Evolutionary conservation across 2,797 vertebrate genomes (phyloP), one percentile per base, ranked within the genome.

Genomic region (Molossus alvarezi): DNA sequence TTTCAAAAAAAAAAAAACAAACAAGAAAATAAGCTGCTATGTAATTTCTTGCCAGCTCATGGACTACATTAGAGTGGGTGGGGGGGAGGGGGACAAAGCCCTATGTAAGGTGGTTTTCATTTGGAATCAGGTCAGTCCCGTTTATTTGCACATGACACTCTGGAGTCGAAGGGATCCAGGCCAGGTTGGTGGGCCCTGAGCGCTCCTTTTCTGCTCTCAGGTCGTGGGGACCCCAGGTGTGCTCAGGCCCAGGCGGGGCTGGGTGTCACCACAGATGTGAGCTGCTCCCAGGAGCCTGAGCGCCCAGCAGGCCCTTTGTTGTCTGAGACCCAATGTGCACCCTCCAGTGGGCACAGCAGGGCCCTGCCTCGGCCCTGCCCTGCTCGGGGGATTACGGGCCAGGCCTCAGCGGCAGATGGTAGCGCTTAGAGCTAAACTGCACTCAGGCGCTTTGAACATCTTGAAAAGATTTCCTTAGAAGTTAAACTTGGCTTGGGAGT

Each of bases 391-490:
- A 98, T 96, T 97, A 96, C 14, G 17, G 96, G 87, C 14, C 11
- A 33, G 76, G 60, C 58, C 88, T 69, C 81, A 3, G 91, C 85
- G 90, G 97, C 98, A 99, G 98, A 98, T 98, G 98, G 98, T 96
- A 96, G 94, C 48, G 92, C 94, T 95, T 95, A 97, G 86, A 92
- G 97, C 98, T 97, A 95, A 97, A 94, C 96, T 89, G 89, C 95
- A 62, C 92, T 92, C 82, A 79, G 97, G 97, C 75, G 95, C 98
- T 98, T 96, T 98, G 98, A 98, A 97, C 96, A 96, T 98, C 94
- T 97, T 98, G 98, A 98, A 98, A 98, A 98, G 98, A 93, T 98
- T 97, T 98, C 98, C 98, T 98, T 98, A 97, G 95, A 97, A 98
- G 97, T 97, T 97, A 93, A 96, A 98, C 97, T 97, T 97, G 96